Conservation (phyloP, 2,113 vertebrate species). For the Limnothrissa miodon region DNA sequence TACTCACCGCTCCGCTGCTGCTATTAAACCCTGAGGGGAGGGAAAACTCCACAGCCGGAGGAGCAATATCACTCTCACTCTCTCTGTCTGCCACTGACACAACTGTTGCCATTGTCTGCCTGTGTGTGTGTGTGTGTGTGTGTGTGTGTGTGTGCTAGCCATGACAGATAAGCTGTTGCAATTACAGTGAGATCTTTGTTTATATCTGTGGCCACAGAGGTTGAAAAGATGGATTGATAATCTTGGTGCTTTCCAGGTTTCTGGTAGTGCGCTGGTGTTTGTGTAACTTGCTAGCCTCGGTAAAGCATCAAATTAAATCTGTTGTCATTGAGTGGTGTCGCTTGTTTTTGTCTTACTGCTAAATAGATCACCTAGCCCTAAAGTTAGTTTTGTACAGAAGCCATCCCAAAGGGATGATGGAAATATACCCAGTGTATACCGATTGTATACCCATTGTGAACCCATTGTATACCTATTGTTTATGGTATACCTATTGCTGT, state of each 20-base stretch:
- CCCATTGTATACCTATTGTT: neutral
- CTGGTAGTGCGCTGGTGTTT: neutral
- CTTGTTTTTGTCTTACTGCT: neutral
- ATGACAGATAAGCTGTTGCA: neutral
- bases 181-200: neutral
- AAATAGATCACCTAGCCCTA: neutral
- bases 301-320: neutral
- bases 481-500: neutral
- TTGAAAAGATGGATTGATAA: conserved; percentile 7
- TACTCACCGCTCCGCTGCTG: neutral
- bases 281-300: neutral
- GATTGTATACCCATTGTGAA: neutral
- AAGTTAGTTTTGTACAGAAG: neutral
- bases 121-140: too few species aligned
- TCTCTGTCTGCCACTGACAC: neutral
- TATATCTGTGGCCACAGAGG: neutral
- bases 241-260: neutral
- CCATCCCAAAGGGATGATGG: neutral
- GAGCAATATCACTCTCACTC: neutral
- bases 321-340: neutral
- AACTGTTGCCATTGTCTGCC: neutral
- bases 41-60: neutral
- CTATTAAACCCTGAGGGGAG: neutral
- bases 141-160: neutral
- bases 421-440: too few species aligned